A percentile compares a stretch with the other conserved stretches of the same genome.
phyloP scores from a whole-genome alignment of 2,113 vertebrate genomes.

The Tringa solitaria region DNA sequence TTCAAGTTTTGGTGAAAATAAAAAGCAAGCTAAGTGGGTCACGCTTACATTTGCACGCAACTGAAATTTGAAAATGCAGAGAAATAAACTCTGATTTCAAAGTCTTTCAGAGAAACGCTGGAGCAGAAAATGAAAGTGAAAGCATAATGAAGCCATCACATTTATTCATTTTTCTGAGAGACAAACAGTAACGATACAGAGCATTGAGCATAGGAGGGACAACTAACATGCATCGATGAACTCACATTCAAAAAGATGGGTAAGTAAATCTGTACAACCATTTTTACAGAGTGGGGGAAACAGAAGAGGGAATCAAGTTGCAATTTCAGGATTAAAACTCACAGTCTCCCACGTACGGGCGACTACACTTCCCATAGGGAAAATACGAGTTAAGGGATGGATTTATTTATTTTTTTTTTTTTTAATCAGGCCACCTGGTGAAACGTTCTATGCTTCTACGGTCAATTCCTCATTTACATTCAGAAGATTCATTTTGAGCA shows the following conservation, averaged over 20 bases:
- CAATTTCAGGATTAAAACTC: background rate
- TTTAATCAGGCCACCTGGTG: background rate
- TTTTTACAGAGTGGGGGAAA: background rate
- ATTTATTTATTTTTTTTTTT: background rate
- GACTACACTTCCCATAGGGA: background rate
- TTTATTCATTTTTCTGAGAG: background rate
- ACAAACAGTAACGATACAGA: background rate
- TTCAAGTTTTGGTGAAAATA: background rate
- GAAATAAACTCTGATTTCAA: background rate
- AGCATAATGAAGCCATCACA: background rate
- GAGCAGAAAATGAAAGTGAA: conserved; percentile 59
- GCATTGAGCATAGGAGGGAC: background rate
- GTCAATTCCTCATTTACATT: background rate
- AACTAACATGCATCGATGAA: background rate
- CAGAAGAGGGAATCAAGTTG: background rate
- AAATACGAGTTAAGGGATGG: background rate
- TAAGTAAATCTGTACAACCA: background rate
- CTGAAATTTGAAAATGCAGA: background rate
- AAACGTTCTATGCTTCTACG: background rate
- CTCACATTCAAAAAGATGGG: background rate
- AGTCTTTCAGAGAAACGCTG: background rate
- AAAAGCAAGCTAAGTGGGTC: background rate
- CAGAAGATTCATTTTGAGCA: background rate
- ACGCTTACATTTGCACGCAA: background rate
- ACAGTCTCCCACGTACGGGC: background rate